phyloP scores from a whole-genome alignment of 2,113 vertebrate species.

The Platichthys flesus region DNA sequence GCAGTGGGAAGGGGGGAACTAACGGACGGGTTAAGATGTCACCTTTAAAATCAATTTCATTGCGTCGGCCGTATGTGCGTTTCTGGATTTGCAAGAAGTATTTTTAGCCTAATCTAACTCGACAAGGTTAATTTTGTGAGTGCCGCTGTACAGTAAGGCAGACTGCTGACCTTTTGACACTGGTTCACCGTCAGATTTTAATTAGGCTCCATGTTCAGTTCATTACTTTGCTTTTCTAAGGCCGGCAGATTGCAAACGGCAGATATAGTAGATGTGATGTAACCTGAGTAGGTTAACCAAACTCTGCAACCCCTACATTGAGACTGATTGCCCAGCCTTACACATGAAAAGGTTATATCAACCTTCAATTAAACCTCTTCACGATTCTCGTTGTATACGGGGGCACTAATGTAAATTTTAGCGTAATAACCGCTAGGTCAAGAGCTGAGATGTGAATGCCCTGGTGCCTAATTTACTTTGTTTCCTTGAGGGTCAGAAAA shows the following conservation, averaged over 20 bases:
- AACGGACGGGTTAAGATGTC: conserved; percentile 37
- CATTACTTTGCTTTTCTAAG: conserved; percentile 66
- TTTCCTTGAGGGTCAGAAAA: conserved; percentile 70
- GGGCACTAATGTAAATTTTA: conserved; percentile 55
- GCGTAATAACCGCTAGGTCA: conserved; percentile 46
- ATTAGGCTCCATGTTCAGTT: conserved; percentile 64
- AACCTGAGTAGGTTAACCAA: conserved; percentile 75
- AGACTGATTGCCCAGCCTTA: conserved; percentile 71
- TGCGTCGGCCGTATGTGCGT: conserved; percentile 17
- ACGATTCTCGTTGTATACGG: conserved; percentile 26
- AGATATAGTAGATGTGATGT: conserved; percentile 71
- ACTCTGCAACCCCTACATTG: conserved; percentile 60
- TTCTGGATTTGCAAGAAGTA: conserved; percentile 40
- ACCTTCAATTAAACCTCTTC: conserved; percentile 70
- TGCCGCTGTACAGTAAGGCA: conserved; percentile 55
- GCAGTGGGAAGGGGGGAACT: conserved; percentile 34
- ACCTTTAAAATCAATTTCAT: conserved; percentile 45
- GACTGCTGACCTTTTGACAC: conserved; percentile 68
- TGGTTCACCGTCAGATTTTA: conserved; percentile 66
- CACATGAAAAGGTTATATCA: conserved; percentile 77
- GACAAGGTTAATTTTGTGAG: conserved; percentile 74
- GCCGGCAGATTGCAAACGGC: conserved; percentile 50
- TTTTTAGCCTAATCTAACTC: conserved; percentile 59
- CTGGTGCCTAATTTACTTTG: conserved; percentile 64
- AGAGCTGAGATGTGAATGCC: conserved; percentile 56